Conservation (phyloP, 1,140 invertebrate genomes). For the Brachionus asplanchnoidis region DNA sequence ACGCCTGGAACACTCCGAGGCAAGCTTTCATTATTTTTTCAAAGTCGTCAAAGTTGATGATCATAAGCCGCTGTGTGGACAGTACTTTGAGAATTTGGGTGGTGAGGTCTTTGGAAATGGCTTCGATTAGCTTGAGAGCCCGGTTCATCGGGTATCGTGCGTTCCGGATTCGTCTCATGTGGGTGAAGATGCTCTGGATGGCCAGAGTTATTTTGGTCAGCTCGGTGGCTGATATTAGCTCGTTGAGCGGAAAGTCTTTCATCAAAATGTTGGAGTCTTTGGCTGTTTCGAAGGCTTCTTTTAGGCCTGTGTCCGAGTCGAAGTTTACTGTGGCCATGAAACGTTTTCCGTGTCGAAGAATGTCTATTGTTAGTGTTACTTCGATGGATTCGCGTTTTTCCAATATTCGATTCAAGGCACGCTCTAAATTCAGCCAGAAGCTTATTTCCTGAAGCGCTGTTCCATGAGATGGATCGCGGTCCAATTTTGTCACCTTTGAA, state of each 20-base stretch:
- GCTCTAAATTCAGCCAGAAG: constrained; percentile 98
- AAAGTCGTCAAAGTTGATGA: constrained; percentile 96
- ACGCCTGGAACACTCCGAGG: constrained; percentile 89
- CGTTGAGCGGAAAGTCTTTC: constrained; percentile 99
- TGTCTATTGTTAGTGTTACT: constrained; percentile 88
- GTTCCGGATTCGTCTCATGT: constrained; percentile 87
- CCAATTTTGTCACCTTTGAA: constrained; percentile 82
- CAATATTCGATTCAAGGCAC: constrained; percentile 88
- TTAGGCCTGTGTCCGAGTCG: constrained; percentile 93
- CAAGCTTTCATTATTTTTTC: constrained; percentile 90
- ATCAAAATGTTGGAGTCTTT: constrained; percentile 97
- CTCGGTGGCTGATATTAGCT: constrained; percentile 90
- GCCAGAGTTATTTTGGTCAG: constrained; percentile 82
- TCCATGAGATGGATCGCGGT: constrained; percentile 92
- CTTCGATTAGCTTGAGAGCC: constrained; percentile 85
- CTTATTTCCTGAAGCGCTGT: constrained; percentile 94
- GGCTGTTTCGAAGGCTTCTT: constrained; percentile 90
- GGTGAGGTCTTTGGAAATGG: constrained; percentile 89
- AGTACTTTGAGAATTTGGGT: constrained; percentile 86
- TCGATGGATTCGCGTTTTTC: constrained; percentile 89
- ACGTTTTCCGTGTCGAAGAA: constrained; percentile 93
- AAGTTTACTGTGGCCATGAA: constrained; percentile 98
- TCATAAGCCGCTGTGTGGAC: constrained; percentile 89
- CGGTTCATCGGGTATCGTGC: constrained; percentile 96
- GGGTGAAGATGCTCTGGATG: constrained; percentile 81